Evolutionary conservation across 2,888 invertebrate species (phyloP).

Genomic region (Argyresthia albistria): DNA sequence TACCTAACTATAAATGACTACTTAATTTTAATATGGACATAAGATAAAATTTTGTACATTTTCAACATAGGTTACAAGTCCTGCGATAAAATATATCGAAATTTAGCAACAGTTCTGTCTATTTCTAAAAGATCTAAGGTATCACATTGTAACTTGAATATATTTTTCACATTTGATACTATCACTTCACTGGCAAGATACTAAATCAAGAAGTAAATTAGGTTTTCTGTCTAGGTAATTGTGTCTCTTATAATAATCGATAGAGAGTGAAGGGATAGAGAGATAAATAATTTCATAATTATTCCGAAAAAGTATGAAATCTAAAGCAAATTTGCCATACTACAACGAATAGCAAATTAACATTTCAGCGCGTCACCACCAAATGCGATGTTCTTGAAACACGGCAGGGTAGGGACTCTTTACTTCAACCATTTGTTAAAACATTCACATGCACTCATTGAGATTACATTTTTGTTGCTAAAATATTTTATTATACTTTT

Average conservation of each 20-base stretch:
- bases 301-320: constrained; percentile 22
- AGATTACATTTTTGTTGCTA: constrained; percentile 47
- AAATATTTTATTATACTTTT: constrained; percentile 6
- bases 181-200: constrained; percentile 69
- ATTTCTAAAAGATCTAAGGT: constrained; percentile 59
- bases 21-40: constrained; percentile 20
- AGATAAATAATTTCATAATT: constrained; percentile 30
- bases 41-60: constrained; percentile 60
- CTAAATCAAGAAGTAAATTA: constrained; percentile 34
- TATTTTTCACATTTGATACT: constrained; percentile 35
- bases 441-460: constrained; percentile 55
- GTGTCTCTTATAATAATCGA: constrained; percentile 41
- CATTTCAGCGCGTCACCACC: constrained; percentile 34
- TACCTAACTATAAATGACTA: constrained; percentile 37
- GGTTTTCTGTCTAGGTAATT: constrained; percentile 40
- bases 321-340: constrained; percentile 49
- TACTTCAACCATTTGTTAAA: constrained; percentile 34
- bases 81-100: constrained; percentile 21
- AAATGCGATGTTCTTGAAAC: constrained; percentile 55
- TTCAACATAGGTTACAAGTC: constrained; percentile 22
- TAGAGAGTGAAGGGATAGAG: constrained; percentile 64
- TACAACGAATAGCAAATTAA: constrained; percentile 60
- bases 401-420: constrained; percentile 47
- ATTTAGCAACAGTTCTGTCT: constrained; percentile 10
- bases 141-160: constrained; percentile 57